Evolutionary conservation across 37 sponge, comb jelly and placozoan species (phyloP).

Genomic region (Oopsacas minuta): DNA sequence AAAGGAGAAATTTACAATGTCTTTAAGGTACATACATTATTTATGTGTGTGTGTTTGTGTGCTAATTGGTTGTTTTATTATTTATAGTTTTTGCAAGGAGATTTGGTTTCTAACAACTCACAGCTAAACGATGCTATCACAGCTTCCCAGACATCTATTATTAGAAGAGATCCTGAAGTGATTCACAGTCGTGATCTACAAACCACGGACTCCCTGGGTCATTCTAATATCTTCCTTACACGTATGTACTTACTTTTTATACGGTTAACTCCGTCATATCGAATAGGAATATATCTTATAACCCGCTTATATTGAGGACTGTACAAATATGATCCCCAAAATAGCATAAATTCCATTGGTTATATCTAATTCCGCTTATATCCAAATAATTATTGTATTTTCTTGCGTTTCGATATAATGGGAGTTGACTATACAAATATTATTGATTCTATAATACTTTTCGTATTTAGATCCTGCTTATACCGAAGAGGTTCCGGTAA

Average conservation of each 20-base stretch:
- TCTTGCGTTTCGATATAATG: not conserved
- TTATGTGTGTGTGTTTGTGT: no score
- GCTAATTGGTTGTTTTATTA: not conserved
- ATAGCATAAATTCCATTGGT: no score
- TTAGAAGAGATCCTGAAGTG: not conserved
- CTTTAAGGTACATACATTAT: not conserved
- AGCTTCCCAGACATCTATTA: not conserved
- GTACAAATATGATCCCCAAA: no score
- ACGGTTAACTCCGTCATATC: not conserved
- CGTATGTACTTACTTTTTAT: not conserved
- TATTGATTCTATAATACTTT: no score
- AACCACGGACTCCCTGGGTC: not conserved
- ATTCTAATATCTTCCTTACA: not conserved
- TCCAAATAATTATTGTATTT: no score
- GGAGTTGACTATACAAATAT: not conserved
- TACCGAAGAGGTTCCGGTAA: not conserved
- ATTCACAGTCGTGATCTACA: not conserved
- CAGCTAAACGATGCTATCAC: not conserved
- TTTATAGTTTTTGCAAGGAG: not conserved
- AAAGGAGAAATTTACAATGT: not conserved
- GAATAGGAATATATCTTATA: no score
- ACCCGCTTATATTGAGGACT: no score
- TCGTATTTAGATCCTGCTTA: not conserved
- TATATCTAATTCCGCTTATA: no score
- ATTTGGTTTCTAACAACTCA: not conserved